Base-by-base conservation (phyloP, 2,113 vertebrate species). In the Diphyllodes magnificus region DNA sequence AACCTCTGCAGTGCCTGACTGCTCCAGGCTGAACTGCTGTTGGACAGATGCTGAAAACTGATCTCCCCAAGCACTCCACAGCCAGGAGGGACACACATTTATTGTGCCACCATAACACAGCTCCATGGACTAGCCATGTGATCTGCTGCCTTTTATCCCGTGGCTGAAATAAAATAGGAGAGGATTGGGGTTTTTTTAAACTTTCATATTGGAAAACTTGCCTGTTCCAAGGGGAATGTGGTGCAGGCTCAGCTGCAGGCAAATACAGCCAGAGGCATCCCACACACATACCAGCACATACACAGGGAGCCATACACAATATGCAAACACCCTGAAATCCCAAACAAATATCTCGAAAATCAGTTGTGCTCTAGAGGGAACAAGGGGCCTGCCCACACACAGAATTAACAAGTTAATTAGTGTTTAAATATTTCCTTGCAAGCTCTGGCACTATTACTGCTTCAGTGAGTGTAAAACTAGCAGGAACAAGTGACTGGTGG, bases 391-490 rank as follows among this genome's bases (percentile, higher is more conserved):
- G 77, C 95, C 96, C 92, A 93, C 93, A 71, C 82, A 60, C 14
- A 88, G 76, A 88, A 94, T 81, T 83, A 94, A 94, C 60, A 90
- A 90, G 82, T 93, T 94, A 95, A 96, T 96, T 94, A 92, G 90
- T 21, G 73, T 81, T 95, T 84, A 81, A 95, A 82, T 88, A 78
- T 86, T 88, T 93, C 82, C 40, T 69, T 86, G 93, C 69, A 44
- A 87, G 64, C 72, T 93, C 70, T 79, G 93, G 82, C 82, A 78
- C 57, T 78, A 6, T n/a, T 37, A 24, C 37, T 68, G 57, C 77
- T 65, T 56, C 28, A 33, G 0, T n/a, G 76, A 82, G 51, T 54
- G 44, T 17, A 88, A 70, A 88, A 68, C 79, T 44, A 81, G 60
- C 47, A 56, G 71, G 88, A 95, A 37, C 79, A 60, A 86, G 77